A percentile compares a stretch with the other conserved stretches of the same genome.
Evolutionary conservation across 2,888 invertebrate species (phyloP).

Genomic region (Gastrophysa polygoni): DNA sequence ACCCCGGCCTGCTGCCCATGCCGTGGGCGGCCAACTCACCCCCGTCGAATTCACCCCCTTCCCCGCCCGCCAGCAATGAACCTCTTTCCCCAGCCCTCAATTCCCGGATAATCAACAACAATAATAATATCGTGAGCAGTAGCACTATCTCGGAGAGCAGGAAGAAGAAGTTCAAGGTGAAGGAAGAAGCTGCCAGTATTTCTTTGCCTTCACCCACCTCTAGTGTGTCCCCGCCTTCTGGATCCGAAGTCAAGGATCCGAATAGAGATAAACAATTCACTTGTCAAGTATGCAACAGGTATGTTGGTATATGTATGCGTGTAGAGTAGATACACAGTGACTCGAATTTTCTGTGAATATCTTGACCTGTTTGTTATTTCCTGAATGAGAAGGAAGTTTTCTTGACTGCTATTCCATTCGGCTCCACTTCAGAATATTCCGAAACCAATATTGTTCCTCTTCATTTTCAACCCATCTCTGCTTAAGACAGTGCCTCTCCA

Average conservation of each 20-base stretch:
- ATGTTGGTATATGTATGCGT: too few relatives aligned
- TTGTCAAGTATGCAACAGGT: slow-evolving; percentile 79
- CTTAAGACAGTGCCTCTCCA: too few relatives aligned
- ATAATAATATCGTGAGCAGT: slow-evolving; percentile 58
- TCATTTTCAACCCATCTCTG: too few relatives aligned
- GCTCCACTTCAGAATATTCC: too few relatives aligned
- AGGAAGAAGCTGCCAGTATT: slow-evolving; percentile 37
- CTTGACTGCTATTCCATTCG: too few relatives aligned
- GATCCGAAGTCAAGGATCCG: slow-evolving; percentile 49
- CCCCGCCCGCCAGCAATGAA: slow-evolving; percentile 58
- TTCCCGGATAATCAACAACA: slow-evolving; percentile 55
- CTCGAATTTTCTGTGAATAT: too few relatives aligned
- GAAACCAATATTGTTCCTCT: too few relatives aligned
- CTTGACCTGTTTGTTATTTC: too few relatives aligned
- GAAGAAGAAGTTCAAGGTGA: slow-evolving; percentile 49
- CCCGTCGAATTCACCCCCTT: slow-evolving; percentile 55
- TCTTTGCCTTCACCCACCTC: slow-evolving; percentile 64
- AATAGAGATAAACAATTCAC: slow-evolving; percentile 82
- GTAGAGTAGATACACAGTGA: too few relatives aligned
- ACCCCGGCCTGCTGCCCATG: slow-evolving; percentile 66
- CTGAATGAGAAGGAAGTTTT: too few relatives aligned
- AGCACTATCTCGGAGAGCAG: slow-evolving; percentile 46
- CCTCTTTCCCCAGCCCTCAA: slow-evolving; percentile 55
- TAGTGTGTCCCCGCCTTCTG: slow-evolving; percentile 62
- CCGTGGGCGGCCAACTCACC: slow-evolving; percentile 61